Evolutionary conservation across 64 coral and sea anemone species (phyloP).

Genomic region (Trachythela sp.): DNA sequence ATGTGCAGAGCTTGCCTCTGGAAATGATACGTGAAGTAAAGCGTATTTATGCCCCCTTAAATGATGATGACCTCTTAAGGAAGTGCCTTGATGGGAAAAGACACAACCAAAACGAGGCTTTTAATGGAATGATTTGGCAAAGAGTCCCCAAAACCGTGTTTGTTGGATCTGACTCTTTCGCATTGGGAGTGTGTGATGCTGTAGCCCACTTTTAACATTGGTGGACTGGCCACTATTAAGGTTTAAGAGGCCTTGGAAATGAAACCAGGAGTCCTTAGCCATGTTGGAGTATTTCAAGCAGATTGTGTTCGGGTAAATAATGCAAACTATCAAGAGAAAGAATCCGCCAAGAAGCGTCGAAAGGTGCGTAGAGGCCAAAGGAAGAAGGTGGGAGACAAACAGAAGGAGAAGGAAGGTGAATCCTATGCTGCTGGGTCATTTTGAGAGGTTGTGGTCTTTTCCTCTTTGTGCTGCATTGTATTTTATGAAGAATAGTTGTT

Average conservation of each 20-base stretch:
- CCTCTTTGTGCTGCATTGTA: neutral
- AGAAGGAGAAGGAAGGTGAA: no score
- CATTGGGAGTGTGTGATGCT: neutral
- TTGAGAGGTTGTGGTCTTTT: neutral
- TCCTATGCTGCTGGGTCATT: neutral
- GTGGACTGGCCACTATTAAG: neutral
- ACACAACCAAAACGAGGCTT: neutral
- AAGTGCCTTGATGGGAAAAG: neutral
- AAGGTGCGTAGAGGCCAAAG: neutral
- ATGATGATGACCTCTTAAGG: neutral
- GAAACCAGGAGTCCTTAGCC: neutral
- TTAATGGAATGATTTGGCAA: slow-evolving; percentile 8
- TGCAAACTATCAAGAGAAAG: no score
- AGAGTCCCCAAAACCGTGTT: neutral
- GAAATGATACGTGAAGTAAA: neutral
- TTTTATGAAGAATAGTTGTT: neutral
- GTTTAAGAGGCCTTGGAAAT: neutral
- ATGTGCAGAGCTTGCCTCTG: neutral
- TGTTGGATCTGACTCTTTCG: neutral
- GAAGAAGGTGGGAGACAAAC: neutral
- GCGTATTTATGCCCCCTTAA: neutral
- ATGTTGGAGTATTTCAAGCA: neutral
- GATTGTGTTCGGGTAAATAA: no score
- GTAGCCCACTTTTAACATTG: neutral
- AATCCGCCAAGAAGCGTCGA: no score